Percentiles rank a stretch among this genome's conserved stretches.
Evolutionary conservation across 2,797 vertebrate genomes (phyloP).

Genomic region (Ctenopoma multispine): DNA sequence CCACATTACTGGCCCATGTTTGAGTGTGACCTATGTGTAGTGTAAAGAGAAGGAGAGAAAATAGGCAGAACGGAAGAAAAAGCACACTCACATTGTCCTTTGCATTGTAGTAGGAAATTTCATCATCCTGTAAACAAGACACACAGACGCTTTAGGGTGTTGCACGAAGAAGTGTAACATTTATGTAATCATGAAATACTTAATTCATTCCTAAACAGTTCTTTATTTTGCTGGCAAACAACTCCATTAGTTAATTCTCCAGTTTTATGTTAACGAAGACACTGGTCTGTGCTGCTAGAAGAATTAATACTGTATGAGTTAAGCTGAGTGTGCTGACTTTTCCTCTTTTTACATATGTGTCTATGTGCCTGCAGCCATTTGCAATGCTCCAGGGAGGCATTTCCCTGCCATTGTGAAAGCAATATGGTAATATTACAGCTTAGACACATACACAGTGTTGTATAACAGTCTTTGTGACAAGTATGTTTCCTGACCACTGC

Average conservation of each 20-base stretch:
- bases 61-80: slow-evolving; percentile 8
- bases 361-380: slow-evolving; percentile 37
- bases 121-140: slow-evolving; percentile 85
- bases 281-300: slow-evolving; percentile 2
- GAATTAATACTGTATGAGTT: slow-evolving; percentile 42
- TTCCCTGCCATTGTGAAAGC: slow-evolving; percentile 32
- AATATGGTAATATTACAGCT: slow-evolving; percentile 27
- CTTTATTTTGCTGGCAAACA: slow-evolving; percentile 29
- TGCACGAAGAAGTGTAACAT: slow-evolving; percentile 18
- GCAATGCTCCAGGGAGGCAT: slow-evolving; percentile 41
- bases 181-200: slow-evolving; percentile 28
- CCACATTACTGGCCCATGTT: slow-evolving; percentile 29
- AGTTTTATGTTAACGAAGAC: slow-evolving; percentile 40
- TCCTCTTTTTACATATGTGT: slow-evolving; percentile 38
- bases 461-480: slow-evolving; percentile 12
- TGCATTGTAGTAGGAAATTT: slow-evolving; percentile 94
- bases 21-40: slow-evolving; percentile 37
- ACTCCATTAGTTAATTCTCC: slow-evolving; percentile 22
- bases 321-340: slow-evolving; percentile 21
- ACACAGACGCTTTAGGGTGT: slow-evolving; percentile 28
- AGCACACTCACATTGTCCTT: slow-evolving; percentile 90
- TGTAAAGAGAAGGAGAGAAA: slow-evolving; percentile 34
- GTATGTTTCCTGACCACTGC: slow-evolving; percentile 40
- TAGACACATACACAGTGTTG: slow-evolving; percentile 11
- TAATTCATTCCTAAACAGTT: slow-evolving; percentile 10